phyloP scores from a whole-genome alignment of 2,113 vertebrate genomes.

The Zapus hudsonius region DNA sequence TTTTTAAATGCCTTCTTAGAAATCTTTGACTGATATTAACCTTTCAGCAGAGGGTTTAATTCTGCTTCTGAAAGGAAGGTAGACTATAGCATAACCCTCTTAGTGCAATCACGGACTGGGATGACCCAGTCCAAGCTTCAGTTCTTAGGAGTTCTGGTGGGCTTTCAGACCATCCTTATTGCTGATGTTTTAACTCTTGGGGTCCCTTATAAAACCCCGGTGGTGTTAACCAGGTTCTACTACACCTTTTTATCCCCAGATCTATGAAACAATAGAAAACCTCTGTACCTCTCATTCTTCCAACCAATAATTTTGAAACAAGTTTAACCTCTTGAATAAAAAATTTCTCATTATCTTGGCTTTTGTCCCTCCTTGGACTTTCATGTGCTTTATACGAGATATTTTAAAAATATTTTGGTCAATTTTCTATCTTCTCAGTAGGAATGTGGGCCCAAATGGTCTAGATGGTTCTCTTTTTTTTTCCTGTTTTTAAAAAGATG shows the following conservation, averaged over 20 bases:
- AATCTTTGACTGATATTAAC: conserved; percentile 16
- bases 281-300: neutral
- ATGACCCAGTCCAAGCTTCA: neutral
- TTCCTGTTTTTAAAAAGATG: too few species aligned
- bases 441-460: neutral
- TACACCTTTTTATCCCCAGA: neutral
- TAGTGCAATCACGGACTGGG: neutral
- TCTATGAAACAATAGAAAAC: neutral
- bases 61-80: neutral
- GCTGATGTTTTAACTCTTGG: neutral
- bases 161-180: neutral
- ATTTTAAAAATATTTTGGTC: conserved; percentile 22
- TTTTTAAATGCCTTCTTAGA: neutral
- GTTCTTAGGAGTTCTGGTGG: neutral
- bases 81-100: neutral
- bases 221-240: neutral
- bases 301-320: conserved; percentile 4
- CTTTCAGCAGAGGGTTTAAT: neutral
- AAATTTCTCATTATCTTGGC: neutral
- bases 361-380: neutral
- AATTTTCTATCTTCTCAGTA: conserved; percentile 32
- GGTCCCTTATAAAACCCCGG: neutral
- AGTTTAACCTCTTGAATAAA: neutral
- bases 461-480: neutral
- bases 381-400: neutral